Evolutionary conservation across 2,797 vertebrate genomes (phyloP), one percentile per base, ranked within the genome.

Genomic region (Aratinga solstitialis): DNA sequence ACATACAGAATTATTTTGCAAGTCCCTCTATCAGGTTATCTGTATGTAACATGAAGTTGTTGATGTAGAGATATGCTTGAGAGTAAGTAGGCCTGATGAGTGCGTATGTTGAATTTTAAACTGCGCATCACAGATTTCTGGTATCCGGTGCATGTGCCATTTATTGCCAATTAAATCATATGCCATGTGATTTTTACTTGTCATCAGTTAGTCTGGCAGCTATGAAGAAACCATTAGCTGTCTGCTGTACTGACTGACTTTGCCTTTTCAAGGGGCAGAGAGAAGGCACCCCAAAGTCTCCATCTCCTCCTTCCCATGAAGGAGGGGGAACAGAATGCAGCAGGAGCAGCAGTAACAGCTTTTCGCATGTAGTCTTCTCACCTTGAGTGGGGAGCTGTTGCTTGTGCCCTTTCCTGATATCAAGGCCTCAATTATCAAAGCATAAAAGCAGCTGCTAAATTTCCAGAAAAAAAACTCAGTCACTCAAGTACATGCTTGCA

Each of bases 141-240:
- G 29, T 88, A 68, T 75, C 42, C 83, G 27, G 8, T 76, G n/a
- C 27, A 43, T 13, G 21, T 42, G 36, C 72, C 50, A 76, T 69
- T 90, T 93, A 89, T 29, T 66, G 61, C 40, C 69, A 87, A 71
- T 69, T 89, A 94, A 89, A 92, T 87, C n/a, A 74, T 18, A 71
- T 0, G 3, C 45, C 75, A 83, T 7, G 13, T 67, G 79, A 77
- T 83, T 87, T 87, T 83, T 65, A 85, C 32, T 89, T 0, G 0
- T 65, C 42, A 89, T 71, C 69, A 72, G 65, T 65, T 81, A 86
- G 23, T 74, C 69, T 78, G 50, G 42, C 45, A 94, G 69, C 36
- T 71, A 81, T 23, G 42, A 83, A 74, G 29, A 77, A 92, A 78
- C 51, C 15, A 75, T 75, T 75, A 81, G 12, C 34, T 84, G 62